phyloP scores from a whole-genome alignment of 2,113 vertebrate species.

The Corythornis cristatus region DNA sequence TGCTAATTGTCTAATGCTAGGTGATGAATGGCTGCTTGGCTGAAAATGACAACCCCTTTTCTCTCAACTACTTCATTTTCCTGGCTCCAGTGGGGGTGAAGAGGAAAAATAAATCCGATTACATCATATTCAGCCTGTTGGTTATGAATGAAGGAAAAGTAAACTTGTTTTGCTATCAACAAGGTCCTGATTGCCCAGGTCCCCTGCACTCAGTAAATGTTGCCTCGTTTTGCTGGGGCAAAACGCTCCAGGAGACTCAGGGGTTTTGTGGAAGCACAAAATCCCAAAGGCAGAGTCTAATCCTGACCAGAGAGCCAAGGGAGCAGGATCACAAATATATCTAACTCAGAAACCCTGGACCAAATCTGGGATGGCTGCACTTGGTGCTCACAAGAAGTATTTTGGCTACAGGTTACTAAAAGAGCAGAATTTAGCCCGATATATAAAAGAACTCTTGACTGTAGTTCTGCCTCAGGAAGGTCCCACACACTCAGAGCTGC shows the following conservation, averaged over 20 bases:
- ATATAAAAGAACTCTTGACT: background rate
- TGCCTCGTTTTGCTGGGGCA: background rate
- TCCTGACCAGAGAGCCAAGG: background rate
- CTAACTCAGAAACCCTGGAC: background rate
- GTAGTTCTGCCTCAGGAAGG: background rate
- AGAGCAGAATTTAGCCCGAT: background rate
- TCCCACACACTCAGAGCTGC: background rate
- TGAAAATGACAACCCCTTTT: constrained; percentile 64
- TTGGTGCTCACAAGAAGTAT: background rate
- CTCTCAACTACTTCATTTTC: constrained; percentile 67
- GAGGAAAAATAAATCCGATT: constrained; percentile 69
- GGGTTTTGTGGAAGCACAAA: background rate
- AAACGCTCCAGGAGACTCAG: background rate
- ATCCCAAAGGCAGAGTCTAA: background rate
- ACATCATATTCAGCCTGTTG: constrained; percentile 48
- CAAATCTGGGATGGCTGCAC: background rate
- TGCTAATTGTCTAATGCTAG: constrained; percentile 62
- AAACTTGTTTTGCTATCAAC: constrained; percentile 14
- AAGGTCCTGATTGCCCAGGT: background rate
- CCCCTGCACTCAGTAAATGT: background rate
- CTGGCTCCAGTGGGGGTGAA: constrained; percentile 67
- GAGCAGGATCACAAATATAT: background rate
- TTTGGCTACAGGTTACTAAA: background rate
- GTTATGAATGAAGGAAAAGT: constrained; percentile 44
- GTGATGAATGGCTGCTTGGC: constrained; percentile 46